Base-by-base conservation (phyloP, 2,113 vertebrate genomes). In the Micronisus gabar region DNA sequence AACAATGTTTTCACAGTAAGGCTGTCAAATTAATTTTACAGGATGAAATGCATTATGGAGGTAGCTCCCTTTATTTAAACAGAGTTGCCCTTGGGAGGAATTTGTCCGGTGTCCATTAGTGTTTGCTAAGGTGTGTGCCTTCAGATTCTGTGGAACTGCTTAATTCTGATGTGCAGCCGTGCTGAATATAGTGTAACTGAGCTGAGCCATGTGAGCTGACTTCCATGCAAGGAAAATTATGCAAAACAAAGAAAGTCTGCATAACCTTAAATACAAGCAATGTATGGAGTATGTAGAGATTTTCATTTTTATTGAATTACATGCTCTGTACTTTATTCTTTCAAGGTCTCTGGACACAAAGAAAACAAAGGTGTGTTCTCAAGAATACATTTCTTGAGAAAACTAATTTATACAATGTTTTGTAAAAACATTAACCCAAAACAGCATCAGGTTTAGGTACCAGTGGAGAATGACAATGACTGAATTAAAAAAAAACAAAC, bases 361-460 rank as follows among this genome's bases (percentile, higher is more conserved):
- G 25, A 92, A 84, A 76, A 43, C 29, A 86, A 67, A 81, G 10
- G 30, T 63, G 15, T 8, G 4, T 72, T 88, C 79, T 87, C 34
- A 83, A 88, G 32, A 94, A 81, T 62, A 55, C 34, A 55, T 72
- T 95, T 91, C 20, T 85, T 94, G 86, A 95, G 92, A 93, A 53
- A 94, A 96, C 9, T 56, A 85, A 93, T 94, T 93, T 83, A 89
- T 81, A 70, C 15, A 78, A 67, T 50, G 26, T 83, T 90, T 89
- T 91, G 22, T 81, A 78, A 90, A 81, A 36, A n/a, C 9, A 6
- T 82, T 90, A 92, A 86, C 38, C 56, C 26, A 74, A 86, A 72
- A 52, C 27, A 91, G 52, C 78, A 79, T 87, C 23, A 9, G 50
- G 40, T 91, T 70, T 97, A 95, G 61, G 12, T 93, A 80, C 62